A percentile compares a stretch with the other conserved stretches of the same genome.
Evolutionary conservation across 2,113 vertebrate genomes (phyloP).

Genomic region (Epinephelus moara): DNA sequence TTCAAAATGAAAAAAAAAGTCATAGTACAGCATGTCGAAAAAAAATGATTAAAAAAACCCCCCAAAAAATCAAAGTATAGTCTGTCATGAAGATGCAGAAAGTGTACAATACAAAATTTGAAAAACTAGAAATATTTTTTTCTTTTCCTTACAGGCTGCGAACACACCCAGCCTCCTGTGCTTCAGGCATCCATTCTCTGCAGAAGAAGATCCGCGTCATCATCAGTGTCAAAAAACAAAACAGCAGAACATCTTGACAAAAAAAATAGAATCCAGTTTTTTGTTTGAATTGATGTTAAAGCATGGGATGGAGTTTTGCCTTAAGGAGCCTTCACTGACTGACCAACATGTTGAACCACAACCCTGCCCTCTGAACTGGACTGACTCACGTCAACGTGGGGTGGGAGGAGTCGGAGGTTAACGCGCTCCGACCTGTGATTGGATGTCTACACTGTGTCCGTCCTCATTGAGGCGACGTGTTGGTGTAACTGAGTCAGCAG

Average conservation of each 20-base stretch:
- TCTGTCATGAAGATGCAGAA: neutral
- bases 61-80: no score
- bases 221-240: constrained; percentile 69
- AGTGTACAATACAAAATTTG: no score
- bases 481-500: constrained; percentile 37
- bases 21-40: no score
- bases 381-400: constrained; percentile 14
- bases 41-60: no score
- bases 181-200: constrained; percentile 84
- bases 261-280: constrained; percentile 58
- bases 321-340: constrained; percentile 89
- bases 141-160: constrained; percentile 52
- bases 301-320: constrained; percentile 86
- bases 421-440: constrained; percentile 21
- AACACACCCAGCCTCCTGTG: constrained; percentile 74
- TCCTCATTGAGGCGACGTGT: constrained; percentile 27
- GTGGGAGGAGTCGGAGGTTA: constrained; percentile 1
- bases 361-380: constrained; percentile 42
- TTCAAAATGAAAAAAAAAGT: no score
- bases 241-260: constrained; percentile 61
- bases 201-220: constrained; percentile 72
- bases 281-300: constrained; percentile 56
- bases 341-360: constrained; percentile 39
- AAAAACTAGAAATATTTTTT: no score
- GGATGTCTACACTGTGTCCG: constrained; percentile 28